Evolutionary conservation across 2,888 invertebrate species (phyloP), one percentile per base, ranked within the genome.

Genomic region (Pachliopta kotzebuea): DNA sequence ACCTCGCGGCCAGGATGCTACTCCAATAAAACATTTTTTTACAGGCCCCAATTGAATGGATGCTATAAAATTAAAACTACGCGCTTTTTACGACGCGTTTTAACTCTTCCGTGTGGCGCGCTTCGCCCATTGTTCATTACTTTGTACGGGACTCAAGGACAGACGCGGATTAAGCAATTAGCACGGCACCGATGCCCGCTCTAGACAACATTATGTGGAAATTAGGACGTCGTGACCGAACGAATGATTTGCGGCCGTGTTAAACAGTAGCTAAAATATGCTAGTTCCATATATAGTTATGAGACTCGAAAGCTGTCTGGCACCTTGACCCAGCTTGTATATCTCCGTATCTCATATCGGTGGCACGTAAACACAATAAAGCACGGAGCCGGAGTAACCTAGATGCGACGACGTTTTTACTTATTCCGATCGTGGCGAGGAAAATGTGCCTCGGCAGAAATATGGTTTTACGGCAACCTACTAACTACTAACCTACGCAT

Each of bases 341-440:
- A 80, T 84, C 80, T 87, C 70, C 69, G 69, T 71, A 69, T 88
- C 88, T 87, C 84, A 86, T 88, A 89, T 89, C 87, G 85, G 83
- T 81, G 80, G 84, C 90, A 90, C 90, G 90, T 90, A 89, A 85
- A 88, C 77, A 89, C 85, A 90, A 91, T 90, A 89, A 90, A 90
- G 81, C 85, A 86, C 82, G 74, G 79, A 83, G 80, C 75, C 85
- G 74, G 78, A 78, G 79, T 89, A 90, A 88, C 90, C 89, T 87
- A 90, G 83, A 81, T 89, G 81, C 77, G 76, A 74, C 68, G 68
- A 71, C 70, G 72, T 74, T 78, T 84, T 87, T 87, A 80, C 81
- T 83, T 79, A 88, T 88, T 87, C 86, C 73, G 75, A 74, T 79
- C 82, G 83, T 81, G 70, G 63, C 67, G 70, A 76, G 76, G 77